phyloP scores from a whole-genome alignment of 2,113 vertebrate species.

The Gobio gobio region DNA sequence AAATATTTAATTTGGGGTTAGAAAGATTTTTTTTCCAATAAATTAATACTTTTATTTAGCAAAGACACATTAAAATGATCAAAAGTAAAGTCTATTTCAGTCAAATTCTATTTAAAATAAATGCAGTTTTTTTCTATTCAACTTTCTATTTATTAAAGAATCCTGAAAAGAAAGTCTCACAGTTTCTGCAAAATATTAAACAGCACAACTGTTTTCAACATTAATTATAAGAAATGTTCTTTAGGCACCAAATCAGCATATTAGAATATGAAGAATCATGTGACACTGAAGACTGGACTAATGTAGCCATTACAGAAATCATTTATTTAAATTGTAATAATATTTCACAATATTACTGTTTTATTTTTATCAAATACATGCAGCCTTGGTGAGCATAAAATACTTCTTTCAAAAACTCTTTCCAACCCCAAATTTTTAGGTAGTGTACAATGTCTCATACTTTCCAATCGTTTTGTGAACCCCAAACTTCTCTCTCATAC shows the following conservation, averaged over 20 bases:
- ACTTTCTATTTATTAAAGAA: no score
- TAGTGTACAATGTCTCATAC: neutral
- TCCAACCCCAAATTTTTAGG: neutral
- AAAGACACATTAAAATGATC: neutral
- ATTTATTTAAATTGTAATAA: neutral
- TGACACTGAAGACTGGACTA: no score
- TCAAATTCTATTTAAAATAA: neutral
- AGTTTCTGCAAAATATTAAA: no score
- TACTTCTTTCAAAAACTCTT: neutral
- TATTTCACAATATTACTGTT: neutral
- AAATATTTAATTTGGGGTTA: neutral
- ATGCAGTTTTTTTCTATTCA: neutral
- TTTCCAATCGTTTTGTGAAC: neutral
- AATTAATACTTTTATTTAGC: neutral
- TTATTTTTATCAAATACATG: neutral
- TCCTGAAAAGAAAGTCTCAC: no score
- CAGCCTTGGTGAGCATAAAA: neutral
- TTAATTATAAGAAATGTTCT: no score
- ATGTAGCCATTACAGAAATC: no score
- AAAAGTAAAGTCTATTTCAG: no score
- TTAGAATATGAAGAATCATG: no score
- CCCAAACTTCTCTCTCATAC: constrained; percentile 12
- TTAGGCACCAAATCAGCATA: no score
- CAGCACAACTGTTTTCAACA: no score
- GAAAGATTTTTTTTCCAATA: neutral